These are phyloP conservation scores for Okapia johnstoni DNA, from an alignment of 2,113 vertebrate genomes.

Conservation along the genomic window DNA sequence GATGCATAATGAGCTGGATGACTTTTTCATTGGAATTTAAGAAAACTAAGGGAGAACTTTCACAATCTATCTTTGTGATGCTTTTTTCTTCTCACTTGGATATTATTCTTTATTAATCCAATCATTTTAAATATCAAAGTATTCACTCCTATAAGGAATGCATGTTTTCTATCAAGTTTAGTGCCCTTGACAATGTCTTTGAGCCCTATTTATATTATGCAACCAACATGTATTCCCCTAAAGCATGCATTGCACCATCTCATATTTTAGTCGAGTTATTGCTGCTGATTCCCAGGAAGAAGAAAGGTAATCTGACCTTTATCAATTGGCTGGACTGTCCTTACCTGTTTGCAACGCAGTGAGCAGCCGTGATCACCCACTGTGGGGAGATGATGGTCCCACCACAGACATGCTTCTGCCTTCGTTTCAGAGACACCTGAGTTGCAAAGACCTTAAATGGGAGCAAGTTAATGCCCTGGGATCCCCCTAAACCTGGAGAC, in stretches of 20 bases:
- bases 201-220: background rate
- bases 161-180: background rate
- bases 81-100: background rate
- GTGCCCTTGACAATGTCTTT: background rate
- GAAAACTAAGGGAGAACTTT: background rate
- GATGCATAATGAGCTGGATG: background rate
- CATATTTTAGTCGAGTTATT: background rate
- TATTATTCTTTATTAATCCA: background rate
- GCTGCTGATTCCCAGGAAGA: background rate
- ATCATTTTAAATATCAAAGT: background rate
- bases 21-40: background rate
- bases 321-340: background rate
- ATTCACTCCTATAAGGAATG: background rate
- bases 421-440: conserved; percentile 88
- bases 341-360: conserved; percentile 84
- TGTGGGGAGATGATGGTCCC: conserved; percentile 85
- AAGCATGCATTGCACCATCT: background rate
- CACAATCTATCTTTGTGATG: background rate
- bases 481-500: background rate
- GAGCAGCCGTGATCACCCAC: conserved; percentile 90
- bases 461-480: background rate
- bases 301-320: background rate
- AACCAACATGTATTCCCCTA: background rate
- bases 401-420: conserved; percentile 87
- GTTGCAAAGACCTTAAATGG: conserved; percentile 18